Conservation (phyloP, 2,888 invertebrate genomes). For the Mesochorus sp. region DNA sequence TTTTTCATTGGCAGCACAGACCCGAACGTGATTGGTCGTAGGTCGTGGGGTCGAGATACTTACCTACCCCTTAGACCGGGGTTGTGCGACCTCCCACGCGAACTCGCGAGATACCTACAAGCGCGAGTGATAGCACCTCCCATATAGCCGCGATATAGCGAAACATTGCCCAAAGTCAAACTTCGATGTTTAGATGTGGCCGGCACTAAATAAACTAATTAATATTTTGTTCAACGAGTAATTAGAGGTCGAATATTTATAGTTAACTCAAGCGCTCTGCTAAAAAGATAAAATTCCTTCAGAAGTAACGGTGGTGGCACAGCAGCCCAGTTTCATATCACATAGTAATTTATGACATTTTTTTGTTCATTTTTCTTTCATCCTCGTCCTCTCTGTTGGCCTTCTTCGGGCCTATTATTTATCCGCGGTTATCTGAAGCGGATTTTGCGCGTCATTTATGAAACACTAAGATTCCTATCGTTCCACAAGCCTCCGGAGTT, state of each 20-base stretch:
- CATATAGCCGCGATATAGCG: conserved; percentile 16
- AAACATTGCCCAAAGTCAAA: no score
- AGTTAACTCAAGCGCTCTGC: no score
- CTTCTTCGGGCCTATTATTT: conserved; percentile 37
- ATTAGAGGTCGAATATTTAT: no score
- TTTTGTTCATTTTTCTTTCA: not conserved
- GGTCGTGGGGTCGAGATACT: conserved; percentile 77
- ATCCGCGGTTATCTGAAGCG: conserved; percentile 53
- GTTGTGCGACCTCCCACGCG: conserved; percentile 77
- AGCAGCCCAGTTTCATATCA: no score
- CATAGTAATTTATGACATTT: no score
- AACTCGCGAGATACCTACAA: conserved; percentile 74
- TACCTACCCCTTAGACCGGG: conserved; percentile 75
- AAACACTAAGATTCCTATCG: conserved; percentile 69
- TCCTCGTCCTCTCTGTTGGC: conserved; percentile 29
- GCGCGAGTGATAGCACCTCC: conserved; percentile 36
- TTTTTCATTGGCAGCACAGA: conserved; percentile 77
- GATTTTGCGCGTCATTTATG: conserved; percentile 69
- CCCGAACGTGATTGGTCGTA: conserved; percentile 77
- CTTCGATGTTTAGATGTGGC: no score
- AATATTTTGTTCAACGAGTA: no score
- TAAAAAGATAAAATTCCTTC: no score
- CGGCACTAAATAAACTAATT: no score
- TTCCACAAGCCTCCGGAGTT: conserved; percentile 54
- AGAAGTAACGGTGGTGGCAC: no score